phyloP scores from a whole-genome alignment of 1,140 invertebrate genomes.

The Paraescarpia echinospica region DNA sequence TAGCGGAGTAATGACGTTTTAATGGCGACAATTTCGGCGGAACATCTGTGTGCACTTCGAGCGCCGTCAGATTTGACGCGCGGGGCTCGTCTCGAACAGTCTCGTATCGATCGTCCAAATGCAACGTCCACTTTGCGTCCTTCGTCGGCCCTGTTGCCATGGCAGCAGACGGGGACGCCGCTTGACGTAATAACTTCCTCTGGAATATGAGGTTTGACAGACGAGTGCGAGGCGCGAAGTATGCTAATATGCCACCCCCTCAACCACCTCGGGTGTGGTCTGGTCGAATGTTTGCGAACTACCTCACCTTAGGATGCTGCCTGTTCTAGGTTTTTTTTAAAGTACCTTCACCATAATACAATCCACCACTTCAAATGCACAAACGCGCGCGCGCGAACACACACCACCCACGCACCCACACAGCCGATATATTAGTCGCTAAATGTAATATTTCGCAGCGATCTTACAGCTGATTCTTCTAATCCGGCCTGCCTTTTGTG shows the following conservation, averaged over 20 bases:
- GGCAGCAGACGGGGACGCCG: not conserved
- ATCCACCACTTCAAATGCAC: no score
- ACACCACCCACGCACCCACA: no score
- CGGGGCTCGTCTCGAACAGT: not conserved
- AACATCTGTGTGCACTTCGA: not conserved
- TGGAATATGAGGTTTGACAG: not conserved
- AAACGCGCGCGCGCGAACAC: no score
- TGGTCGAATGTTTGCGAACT: not conserved
- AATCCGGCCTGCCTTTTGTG: no score
- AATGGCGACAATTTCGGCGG: constrained; percentile 3
- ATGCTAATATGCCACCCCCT: not conserved
- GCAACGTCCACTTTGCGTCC: not conserved
- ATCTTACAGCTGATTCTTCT: no score
- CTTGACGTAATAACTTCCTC: not conserved
- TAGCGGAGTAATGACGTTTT: not conserved
- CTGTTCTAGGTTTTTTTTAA: no score
- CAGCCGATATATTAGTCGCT: no score
- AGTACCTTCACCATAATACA: no score
- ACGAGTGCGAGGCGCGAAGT: not conserved
- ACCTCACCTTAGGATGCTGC: no score
- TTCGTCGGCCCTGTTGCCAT: not conserved
- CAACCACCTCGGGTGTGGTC: not conserved
- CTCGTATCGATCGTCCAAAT: not conserved
- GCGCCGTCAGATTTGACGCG: not conserved
- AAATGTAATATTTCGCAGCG: no score